Evolutionary conservation across 1,140 invertebrate species (phyloP).

Genomic region (Drosophila busckii): DNA sequence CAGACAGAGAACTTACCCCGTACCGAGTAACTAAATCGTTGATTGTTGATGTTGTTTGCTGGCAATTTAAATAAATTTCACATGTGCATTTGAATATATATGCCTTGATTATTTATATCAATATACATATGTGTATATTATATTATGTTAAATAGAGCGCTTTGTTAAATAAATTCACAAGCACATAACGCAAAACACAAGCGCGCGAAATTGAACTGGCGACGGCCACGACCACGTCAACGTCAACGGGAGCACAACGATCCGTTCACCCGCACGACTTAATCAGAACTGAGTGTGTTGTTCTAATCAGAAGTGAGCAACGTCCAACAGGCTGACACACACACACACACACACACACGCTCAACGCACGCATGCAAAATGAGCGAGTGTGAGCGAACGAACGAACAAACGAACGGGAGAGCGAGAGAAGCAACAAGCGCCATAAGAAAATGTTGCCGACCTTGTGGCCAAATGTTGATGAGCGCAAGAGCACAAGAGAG

Average conservation of each 20-base stretch:
- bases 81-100: conserved; percentile 28
- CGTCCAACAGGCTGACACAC: conserved; percentile 49
- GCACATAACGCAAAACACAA: conserved; percentile 25
- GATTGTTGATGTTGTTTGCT: conserved; percentile 3
- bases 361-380: not conserved
- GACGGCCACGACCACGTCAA: conserved; percentile 21
- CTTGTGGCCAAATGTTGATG: conserved; percentile 49
- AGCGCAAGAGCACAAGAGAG: conserved; percentile 2
- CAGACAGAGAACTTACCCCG: too few relatives aligned
- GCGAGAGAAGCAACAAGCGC: conserved; percentile 29
- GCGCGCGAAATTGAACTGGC: conserved; percentile 43
- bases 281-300: conserved; percentile 60
- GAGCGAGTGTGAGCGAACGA: too few relatives aligned
- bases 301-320: conserved; percentile 40
- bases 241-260: conserved; percentile 22
- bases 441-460: conserved; percentile 62
- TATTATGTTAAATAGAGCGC: conserved; percentile 38
- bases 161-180: conserved; percentile 45
- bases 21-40: too few relatives aligned
- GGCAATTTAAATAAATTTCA: conserved; percentile 22
- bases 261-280: conserved; percentile 50
- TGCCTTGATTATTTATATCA: conserved; percentile 48
- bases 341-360: not conserved
- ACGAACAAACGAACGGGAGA: too few relatives aligned
- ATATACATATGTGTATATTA: conserved; percentile 24